Conservation (phyloP, 2,797 vertebrate genomes). For the Sarcoramphus papa region DNA sequence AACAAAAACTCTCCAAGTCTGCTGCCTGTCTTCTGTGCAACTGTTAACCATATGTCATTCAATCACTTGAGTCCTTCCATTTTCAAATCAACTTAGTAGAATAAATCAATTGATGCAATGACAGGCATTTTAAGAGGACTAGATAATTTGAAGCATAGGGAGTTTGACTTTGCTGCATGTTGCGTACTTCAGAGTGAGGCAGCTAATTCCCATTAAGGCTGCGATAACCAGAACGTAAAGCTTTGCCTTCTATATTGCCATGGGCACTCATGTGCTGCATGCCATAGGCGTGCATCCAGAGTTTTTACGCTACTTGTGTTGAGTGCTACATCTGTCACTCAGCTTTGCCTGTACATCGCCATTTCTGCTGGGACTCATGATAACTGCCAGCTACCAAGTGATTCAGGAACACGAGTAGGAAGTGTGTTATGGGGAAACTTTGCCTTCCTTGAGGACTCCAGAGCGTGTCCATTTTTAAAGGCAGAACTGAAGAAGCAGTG, state of each 20-base stretch:
- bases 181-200: neutral
- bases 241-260: neutral
- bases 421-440: neutral
- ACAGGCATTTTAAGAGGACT: neutral
- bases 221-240: neutral
- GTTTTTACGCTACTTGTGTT: neutral
- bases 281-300: no score
- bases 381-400: neutral
- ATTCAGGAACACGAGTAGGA: neutral
- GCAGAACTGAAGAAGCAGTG: neutral
- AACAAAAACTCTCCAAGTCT: neutral
- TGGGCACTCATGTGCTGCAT: accelerated
- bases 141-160: neutral
- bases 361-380: neutral
- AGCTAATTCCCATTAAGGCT: neutral
- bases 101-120: neutral
- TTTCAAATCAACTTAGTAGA: neutral
- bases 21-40: neutral
- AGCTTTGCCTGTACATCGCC: neutral
- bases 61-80: neutral
- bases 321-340: neutral
- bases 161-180: neutral
- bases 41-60: neutral
- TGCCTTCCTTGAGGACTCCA: neutral
- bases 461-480: neutral